phyloP scores from a whole-genome alignment of 2,113 vertebrate species.

The Protobothrops mucrosquamatus region DNA sequence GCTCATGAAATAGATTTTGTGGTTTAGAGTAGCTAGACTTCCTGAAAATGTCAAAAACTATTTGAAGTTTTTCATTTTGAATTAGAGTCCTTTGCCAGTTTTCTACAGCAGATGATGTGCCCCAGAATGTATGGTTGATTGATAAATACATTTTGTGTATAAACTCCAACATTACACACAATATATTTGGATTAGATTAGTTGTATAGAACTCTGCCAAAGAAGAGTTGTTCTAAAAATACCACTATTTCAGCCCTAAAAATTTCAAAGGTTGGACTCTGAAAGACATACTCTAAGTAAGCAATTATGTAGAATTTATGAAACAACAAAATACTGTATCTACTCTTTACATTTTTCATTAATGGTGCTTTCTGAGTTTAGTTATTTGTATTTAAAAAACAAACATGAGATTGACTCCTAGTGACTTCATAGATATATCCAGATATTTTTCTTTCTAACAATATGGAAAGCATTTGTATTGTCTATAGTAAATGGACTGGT shows the following conservation, averaged over 20 bases:
- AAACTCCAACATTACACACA: neutral
- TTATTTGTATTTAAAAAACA: neutral
- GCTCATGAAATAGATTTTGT: conserved; percentile 1
- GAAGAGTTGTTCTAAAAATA: neutral
- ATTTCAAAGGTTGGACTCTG: neutral
- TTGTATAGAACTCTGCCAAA: neutral
- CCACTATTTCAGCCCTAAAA: neutral
- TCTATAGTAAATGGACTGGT: neutral
- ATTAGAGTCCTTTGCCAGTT: neutral
- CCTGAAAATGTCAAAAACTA: neutral
- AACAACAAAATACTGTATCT: neutral
- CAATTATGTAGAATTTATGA: neutral
- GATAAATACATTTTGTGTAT: neutral
- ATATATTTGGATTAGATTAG: neutral
- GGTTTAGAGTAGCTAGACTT: neutral
- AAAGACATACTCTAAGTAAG: neutral
- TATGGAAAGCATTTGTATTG: neutral
- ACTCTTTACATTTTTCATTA: neutral
- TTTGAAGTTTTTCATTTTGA: neutral
- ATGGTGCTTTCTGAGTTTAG: neutral
- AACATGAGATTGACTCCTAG: neutral
- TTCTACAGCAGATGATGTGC: neutral
- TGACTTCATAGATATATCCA: neutral
- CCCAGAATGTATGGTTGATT: neutral
- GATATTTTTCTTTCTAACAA: neutral